Base-by-base conservation (phyloP, 1,140 invertebrate species). In the Heterodera carotae region DNA sequence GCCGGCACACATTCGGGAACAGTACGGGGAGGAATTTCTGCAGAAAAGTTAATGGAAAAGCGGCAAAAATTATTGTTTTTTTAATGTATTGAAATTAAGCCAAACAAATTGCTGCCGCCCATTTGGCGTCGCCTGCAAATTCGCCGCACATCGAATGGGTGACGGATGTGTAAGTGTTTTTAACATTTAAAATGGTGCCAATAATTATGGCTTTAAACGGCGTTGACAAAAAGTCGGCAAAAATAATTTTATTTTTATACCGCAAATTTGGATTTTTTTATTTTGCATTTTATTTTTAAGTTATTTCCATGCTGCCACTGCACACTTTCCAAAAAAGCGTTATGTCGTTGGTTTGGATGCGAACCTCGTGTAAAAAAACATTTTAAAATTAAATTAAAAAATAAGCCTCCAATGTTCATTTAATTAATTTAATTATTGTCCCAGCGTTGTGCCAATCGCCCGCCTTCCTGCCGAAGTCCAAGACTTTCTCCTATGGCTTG, bases 271-370 rank as follows among this genome's bases (percentile, higher is more conserved):
- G 2, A 43, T 43, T 43, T 43, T 8, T n/a, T n/a, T n/a, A 1
- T 39, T 7, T 43, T 43, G 39, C 39, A 15, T 56, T 4, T 2
- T 27, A 60, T 31, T 62, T 72, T 72, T 5, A 10, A 74, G 72
- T 2, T 74, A 74, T 62, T 74, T 74, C 12, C 72, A 74, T 12
- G 72, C 72, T 7, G 59, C 56, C 2, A 74, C 72, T 29, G 72
- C 72, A 2, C 27, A 56, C 15, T 74, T 74, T n/a, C 72, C 72
- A n/a, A 27, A 56, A 25, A 74, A 74, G 39, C 59, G 72, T 29
- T 74, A 74, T 62, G 72, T 74, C 18, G 72, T 74, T 62, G 72
- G 72, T 1, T 33, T 74, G 59, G 72, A 74, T 34, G 72, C 72
- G 5, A 74, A 74, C 33, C 64, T 29, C 29, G 56, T 74, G 72